Percentiles rank a stretch among this genome's conserved stretches.
These are phyloP conservation scores for Telmatochromis sp. DNA, from an alignment of 2,113 vertebrate species.

Conservation along the genomic window DNA sequence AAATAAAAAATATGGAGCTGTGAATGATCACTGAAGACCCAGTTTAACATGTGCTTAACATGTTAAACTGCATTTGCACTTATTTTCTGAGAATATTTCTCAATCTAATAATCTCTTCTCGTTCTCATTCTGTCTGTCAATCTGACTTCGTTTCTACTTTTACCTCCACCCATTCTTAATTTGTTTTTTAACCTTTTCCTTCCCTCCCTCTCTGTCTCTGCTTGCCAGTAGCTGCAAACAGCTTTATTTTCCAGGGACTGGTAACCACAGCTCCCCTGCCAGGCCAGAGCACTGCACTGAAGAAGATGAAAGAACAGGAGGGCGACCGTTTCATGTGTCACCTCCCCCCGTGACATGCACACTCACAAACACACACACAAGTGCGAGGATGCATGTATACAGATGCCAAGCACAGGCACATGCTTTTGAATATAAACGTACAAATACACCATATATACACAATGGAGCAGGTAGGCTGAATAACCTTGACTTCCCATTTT, in stretches of 20 bases:
- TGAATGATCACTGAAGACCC: not conserved
- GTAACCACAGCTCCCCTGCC: conserved; percentile 46
- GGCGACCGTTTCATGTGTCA: conserved; percentile 66
- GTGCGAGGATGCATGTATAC: not conserved
- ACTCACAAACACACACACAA: not conserved
- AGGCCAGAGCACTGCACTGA: conserved; percentile 53
- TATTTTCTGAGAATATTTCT: not conserved
- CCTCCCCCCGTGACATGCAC: not conserved
- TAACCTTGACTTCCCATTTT: not conserved
- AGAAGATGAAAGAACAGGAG: conserved; percentile 69
- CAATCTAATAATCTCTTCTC: not conserved
- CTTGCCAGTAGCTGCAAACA: conserved; percentile 4
- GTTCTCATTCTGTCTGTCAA: not conserved
- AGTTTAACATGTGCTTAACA: not conserved
- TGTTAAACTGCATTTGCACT: not conserved
- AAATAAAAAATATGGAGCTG: not conserved
- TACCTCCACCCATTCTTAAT: not conserved
- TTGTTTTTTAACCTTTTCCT: not conserved
- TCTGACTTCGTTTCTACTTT: not conserved
- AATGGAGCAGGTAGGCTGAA: not conserved
- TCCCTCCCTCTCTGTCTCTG: not conserved
- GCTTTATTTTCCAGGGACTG: conserved; percentile 41
- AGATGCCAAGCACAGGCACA: not conserved
- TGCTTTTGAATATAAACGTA: not conserved
- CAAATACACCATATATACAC: not conserved